Percentiles rank a stretch among this genome's conserved stretches.
These are phyloP conservation scores for Rhimphoctona megacephalus DNA, from an alignment of 2,888 invertebrate species.

Conservation along the genomic window DNA sequence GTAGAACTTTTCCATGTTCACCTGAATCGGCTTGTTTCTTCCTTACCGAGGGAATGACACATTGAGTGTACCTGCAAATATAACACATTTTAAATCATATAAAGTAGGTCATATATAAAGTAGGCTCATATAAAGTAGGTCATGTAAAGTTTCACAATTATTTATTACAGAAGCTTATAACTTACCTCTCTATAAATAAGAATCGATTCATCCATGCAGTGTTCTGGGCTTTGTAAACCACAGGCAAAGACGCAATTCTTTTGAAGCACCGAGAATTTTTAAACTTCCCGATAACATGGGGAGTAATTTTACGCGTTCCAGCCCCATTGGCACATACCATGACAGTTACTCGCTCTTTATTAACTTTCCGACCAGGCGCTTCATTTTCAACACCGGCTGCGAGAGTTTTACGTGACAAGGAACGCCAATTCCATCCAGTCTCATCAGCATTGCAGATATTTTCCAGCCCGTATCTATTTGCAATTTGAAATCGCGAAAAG, in stretches of 20 bases:
- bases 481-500: constrained; percentile 22
- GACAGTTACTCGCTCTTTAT: constrained; percentile 74
- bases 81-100: too few relatives aligned
- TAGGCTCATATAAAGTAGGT: too few relatives aligned
- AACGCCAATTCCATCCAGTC: constrained; percentile 72
- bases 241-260: constrained; percentile 66
- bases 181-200: constrained; percentile 73
- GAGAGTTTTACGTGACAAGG: constrained; percentile 69
- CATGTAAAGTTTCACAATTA: too few relatives aligned
- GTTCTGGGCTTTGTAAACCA: constrained; percentile 68
- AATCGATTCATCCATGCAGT: constrained; percentile 73
- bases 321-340: constrained; percentile 75
- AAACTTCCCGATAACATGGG: constrained; percentile 76
- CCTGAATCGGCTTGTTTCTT: constrained; percentile 23
- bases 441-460: constrained; percentile 74
- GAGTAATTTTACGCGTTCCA: constrained; percentile 74
- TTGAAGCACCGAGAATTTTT: constrained; percentile 72
- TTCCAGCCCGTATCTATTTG: constrained; percentile 42
- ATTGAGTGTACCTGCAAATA: too few relatives aligned
- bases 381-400: constrained; percentile 64
- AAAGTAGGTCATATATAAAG: too few relatives aligned
- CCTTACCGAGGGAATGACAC: constrained; percentile 46
- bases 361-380: constrained; percentile 71
- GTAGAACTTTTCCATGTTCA: constrained; percentile 58
- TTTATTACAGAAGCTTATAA: constrained; percentile 26